Percentiles rank a stretch among this genome's conserved stretches.
phyloP scores from a whole-genome alignment of 2,797 vertebrate species.

The Gobio occitaniae region DNA sequence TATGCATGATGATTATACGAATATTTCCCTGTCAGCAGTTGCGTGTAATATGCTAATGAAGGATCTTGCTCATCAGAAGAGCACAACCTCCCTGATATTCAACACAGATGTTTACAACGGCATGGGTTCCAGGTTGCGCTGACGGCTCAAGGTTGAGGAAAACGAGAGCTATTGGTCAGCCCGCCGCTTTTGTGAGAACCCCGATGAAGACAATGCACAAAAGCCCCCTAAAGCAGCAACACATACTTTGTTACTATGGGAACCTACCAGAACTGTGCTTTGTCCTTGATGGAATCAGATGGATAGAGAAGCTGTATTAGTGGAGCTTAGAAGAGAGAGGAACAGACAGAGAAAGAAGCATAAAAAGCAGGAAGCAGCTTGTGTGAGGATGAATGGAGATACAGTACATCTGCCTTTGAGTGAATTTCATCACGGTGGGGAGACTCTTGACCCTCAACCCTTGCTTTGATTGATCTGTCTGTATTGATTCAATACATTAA shows the following conservation, averaged over 20 bases:
- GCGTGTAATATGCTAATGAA: constrained; percentile 13
- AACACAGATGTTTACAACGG: constrained; percentile 25
- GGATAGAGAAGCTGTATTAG: constrained; percentile 50
- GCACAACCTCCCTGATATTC: constrained; percentile 25
- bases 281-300: constrained; percentile 72
- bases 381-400: constrained; percentile 35
- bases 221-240: constrained; percentile 61
- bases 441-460: constrained; percentile 30
- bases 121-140: constrained; percentile 36
- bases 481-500: constrained; percentile 50
- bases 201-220: constrained; percentile 53
- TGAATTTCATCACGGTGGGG: background rate
- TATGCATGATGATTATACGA: constrained; percentile 22
- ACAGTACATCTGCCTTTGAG: constrained; percentile 19
- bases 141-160: constrained; percentile 26
- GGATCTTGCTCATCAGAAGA: background rate
- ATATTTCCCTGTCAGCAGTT: constrained; percentile 26
- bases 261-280: constrained; percentile 67
- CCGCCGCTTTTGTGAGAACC: constrained; percentile 43
- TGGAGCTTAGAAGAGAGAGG: constrained; percentile 36
- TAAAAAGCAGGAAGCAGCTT: constrained; percentile 24
- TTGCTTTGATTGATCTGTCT: constrained; percentile 36
- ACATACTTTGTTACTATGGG: constrained; percentile 76
- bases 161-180: constrained; percentile 40
- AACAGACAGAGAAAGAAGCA: constrained; percentile 2